Percentiles rank a stretch among this genome's conserved stretches.
Conservation (phyloP, 2,888 invertebrate species). For the Nipponacmea schrenckii region DNA sequence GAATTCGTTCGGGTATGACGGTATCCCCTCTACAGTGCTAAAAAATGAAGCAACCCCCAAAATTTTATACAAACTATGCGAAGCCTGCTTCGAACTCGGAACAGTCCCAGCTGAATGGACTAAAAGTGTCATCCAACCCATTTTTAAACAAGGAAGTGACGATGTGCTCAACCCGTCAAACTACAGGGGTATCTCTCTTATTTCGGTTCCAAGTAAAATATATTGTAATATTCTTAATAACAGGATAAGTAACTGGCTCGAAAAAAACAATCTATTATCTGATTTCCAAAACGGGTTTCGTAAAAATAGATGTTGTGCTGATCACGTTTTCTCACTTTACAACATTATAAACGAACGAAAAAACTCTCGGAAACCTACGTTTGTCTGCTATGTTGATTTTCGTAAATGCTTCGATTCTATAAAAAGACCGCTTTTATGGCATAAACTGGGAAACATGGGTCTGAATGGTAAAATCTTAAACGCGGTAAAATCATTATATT, state of each 20-base stretch:
- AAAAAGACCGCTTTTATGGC: neutral
- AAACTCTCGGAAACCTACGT: neutral
- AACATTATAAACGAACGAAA: neutral
- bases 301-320: neutral
- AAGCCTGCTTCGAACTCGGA: too few species aligned
- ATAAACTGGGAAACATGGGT: neutral
- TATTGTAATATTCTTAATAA: neutral
- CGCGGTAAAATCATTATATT: constrained; percentile 5
- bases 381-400: neutral
- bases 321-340: neutral
- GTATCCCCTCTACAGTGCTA: too few species aligned
- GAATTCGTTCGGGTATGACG: too few species aligned
- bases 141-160: too few species aligned
- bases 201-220: neutral
- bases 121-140: too few species aligned
- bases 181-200: neutral
- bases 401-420: neutral
- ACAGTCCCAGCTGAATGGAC: too few species aligned
- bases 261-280: neutral
- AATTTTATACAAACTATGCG: too few species aligned
- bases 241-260: neutral
- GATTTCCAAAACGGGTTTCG: neutral
- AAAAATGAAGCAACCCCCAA: too few species aligned
- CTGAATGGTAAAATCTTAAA: neutral
- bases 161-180: neutral